Percentiles rank a stretch among this genome's conserved stretches.
phyloP scores from a whole-genome alignment of 2,797 vertebrate species.

The Lagocephalus sceleratus region DNA sequence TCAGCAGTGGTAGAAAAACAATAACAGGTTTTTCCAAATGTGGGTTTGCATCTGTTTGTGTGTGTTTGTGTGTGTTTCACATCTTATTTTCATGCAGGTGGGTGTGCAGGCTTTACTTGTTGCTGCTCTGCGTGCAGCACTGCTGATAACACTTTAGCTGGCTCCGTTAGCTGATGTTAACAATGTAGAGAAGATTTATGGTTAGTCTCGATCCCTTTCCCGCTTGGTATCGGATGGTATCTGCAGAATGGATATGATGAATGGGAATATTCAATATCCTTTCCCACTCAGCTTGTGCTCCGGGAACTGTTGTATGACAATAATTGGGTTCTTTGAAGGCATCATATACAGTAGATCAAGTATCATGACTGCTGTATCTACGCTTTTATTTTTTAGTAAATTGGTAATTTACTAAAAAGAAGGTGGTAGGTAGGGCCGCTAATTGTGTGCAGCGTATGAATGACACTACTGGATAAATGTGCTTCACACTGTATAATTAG shows the following conservation, averaged over 20 bases:
- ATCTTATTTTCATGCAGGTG: constrained; percentile 18
- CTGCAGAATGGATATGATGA: constrained; percentile 6
- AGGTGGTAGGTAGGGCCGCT: constrained; percentile 17
- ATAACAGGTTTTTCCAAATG: too few relatives aligned
- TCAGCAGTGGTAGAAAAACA: too few relatives aligned
- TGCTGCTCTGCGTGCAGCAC: constrained; percentile 2
- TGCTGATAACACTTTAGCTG: constrained; percentile 8
- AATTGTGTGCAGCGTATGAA: constrained; percentile 5
- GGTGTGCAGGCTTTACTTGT: not conserved
- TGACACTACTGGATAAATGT: constrained; percentile 19
- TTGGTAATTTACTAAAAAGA: constrained; percentile 35
- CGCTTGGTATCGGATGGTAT: constrained; percentile 2
- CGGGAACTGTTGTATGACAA: constrained; percentile 18
- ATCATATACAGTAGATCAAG: constrained; percentile 11
- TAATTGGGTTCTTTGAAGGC: constrained; percentile 15
- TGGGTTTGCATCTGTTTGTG: too few relatives aligned
- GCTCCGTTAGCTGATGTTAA: not conserved
- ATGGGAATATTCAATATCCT: constrained; percentile 6
- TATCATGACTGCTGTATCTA: not conserved
- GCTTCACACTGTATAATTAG: constrained; percentile 22
- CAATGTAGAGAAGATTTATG: constrained; percentile 5
- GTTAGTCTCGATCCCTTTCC: constrained; percentile 9
- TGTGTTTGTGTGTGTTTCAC: not conserved
- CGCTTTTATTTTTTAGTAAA: constrained; percentile 15
- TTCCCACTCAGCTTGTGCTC: constrained; percentile 15